phyloP scores from a whole-genome alignment of 2,888 invertebrate species.

The Onthophagus sagittarius region DNA sequence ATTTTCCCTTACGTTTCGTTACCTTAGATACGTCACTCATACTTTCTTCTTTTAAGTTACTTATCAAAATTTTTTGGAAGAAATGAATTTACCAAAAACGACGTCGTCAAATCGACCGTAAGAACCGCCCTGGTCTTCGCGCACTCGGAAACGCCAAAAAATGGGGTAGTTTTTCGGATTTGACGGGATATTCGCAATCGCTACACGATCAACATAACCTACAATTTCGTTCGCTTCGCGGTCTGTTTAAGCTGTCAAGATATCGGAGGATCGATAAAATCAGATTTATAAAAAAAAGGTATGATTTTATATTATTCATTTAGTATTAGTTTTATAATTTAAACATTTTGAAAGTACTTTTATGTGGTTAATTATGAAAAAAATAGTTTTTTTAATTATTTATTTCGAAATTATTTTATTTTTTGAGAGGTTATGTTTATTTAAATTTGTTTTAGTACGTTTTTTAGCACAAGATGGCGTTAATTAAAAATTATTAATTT shows the following conservation, averaged over 20 bases:
- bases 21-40: conserved; percentile 18
- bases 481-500: too few relatives aligned
- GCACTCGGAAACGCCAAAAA: neutral
- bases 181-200: neutral
- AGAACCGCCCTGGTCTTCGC: neutral
- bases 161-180: conserved; percentile 6
- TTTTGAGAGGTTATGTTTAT: neutral
- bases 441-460: neutral
- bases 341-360: neutral
- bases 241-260: conserved; percentile 1
- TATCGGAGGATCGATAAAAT: neutral
- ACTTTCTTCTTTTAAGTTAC: neutral
- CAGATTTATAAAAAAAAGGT: neutral
- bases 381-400: neutral
- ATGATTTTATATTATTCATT: too few relatives aligned
- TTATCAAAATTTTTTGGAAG: neutral
- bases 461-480: neutral
- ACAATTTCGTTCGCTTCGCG: neutral
- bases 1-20: conserved; percentile 16
- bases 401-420: too few relatives aligned
- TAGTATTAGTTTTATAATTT: too few relatives aligned
- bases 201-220: conserved; percentile 3
- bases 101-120: neutral
- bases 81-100: neutral
- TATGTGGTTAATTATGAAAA: neutral